Percentiles rank a stretch among this genome's conserved stretches.
Conservation (phyloP, 2,888 invertebrate species). For the Pandemis heparana region DNA sequence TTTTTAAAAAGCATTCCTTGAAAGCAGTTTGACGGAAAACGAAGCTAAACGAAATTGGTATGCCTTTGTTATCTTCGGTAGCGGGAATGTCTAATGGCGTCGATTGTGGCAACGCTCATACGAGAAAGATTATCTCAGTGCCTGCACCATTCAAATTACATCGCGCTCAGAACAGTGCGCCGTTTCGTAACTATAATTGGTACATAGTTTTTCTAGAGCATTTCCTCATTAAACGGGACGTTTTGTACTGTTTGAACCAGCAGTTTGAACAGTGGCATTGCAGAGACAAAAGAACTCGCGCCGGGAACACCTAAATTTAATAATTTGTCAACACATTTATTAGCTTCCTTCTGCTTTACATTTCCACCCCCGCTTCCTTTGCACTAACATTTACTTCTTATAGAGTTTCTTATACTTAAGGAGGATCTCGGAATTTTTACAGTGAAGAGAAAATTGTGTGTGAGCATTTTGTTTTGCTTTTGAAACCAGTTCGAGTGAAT, state of each 20-base stretch:
- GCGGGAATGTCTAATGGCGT: conserved; percentile 43
- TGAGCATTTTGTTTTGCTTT: conserved; percentile 14
- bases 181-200: conserved; percentile 74
- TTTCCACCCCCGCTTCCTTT: background rate
- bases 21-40: conserved; percentile 18
- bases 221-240: conserved; percentile 80
- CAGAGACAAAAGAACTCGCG: conserved; percentile 60
- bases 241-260: conserved; percentile 61
- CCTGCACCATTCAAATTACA: conserved; percentile 55
- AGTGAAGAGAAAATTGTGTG: conserved; percentile 10
- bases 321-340: conserved; percentile 42
- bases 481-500: conserved; percentile 10
- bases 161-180: conserved; percentile 46
- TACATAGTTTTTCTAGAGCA: conserved; percentile 78
- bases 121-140: conserved; percentile 11
- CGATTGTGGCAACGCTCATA: conserved; percentile 44
- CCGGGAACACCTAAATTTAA: conserved; percentile 40
- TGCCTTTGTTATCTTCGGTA: conserved; percentile 33
- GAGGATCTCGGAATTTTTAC: conserved; percentile 4
- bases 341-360: conserved; percentile 19
- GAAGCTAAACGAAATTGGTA: conserved; percentile 26
- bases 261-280: conserved; percentile 54
- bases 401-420: conserved; percentile 12
- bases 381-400: conserved; percentile 10
- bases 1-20: conserved; percentile 13